Evolutionary conservation across 37 sponge, comb jelly and placozoan genomes (phyloP).

Genomic region (Beroe forskalii): DNA sequence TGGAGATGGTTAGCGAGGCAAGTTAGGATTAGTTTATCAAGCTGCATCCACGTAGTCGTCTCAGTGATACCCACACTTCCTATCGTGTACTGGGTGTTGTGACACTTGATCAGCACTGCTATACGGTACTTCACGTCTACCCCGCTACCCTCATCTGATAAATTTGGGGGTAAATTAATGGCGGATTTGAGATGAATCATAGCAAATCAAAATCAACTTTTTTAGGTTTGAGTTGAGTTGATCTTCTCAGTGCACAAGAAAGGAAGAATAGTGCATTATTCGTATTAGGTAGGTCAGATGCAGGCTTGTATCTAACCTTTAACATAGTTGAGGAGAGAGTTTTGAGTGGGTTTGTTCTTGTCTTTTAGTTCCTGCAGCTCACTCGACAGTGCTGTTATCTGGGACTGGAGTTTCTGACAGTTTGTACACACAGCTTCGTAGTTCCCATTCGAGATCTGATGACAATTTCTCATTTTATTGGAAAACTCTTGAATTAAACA

Average conservation of each 20-base stretch:
- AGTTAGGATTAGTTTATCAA: background rate
- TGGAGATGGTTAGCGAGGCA: slow-evolving; percentile 41
- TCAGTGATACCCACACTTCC: slow-evolving; percentile 48
- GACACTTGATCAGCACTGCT: slow-evolving; percentile 24
- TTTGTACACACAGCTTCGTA: background rate
- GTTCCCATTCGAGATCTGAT: background rate
- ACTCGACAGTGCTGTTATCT: background rate
- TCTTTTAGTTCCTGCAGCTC: slow-evolving; percentile 28
- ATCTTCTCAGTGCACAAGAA: too few relatives aligned
- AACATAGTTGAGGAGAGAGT: slow-evolving; percentile 39
- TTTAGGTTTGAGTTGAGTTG: too few relatives aligned
- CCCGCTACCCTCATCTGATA: background rate
- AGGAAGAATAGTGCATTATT: too few relatives aligned
- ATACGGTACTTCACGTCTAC: slow-evolving; percentile 1
- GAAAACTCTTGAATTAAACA: background rate
- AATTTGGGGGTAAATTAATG: background rate
- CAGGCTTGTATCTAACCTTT: too few relatives aligned
- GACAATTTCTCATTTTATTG: too few relatives aligned
- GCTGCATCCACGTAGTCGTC: background rate
- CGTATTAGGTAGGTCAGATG: too few relatives aligned
- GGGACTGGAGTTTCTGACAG: slow-evolving; percentile 1
- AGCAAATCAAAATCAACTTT: background rate
- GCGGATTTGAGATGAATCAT: background rate
- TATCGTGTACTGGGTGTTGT: slow-evolving; percentile 41
- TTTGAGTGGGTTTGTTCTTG: background rate